These are phyloP conservation scores for Xylocampa areola DNA, from an alignment of 2,888 invertebrate genomes.

Conservation along the genomic window DNA sequence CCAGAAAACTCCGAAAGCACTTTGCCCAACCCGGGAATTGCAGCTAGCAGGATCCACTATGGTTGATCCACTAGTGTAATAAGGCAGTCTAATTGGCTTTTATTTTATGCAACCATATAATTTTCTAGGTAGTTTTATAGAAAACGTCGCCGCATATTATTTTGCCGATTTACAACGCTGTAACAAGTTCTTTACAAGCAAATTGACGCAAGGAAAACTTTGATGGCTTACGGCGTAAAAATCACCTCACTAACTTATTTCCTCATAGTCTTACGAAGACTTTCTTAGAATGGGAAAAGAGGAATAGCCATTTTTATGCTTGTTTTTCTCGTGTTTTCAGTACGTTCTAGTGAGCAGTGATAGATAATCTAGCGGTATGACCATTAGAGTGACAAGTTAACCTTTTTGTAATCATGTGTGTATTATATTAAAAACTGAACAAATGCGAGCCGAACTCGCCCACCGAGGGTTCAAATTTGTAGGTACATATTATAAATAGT, in stretches of 20 bases:
- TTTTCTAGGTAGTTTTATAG: constrained; percentile 29
- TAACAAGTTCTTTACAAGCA: constrained; percentile 35
- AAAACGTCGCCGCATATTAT: constrained; percentile 39
- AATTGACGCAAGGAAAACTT: constrained; percentile 41
- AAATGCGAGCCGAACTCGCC: too few species aligned
- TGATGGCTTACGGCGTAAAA: constrained; percentile 26
- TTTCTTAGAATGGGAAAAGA: constrained; percentile 2
- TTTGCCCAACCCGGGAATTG: too few species aligned
- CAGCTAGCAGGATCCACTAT: too few species aligned
- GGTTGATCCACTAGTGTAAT: too few species aligned
- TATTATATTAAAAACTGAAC: too few species aligned
- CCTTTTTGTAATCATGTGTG: too few species aligned
- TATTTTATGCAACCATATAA: constrained; percentile 15
- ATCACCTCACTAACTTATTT: constrained; percentile 4
- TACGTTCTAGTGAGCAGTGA: too few species aligned
- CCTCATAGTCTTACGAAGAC: not conserved
- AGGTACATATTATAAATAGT: too few species aligned
- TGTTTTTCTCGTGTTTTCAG: not conserved
- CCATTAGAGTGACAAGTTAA: too few species aligned
- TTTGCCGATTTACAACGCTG: constrained; percentile 41
- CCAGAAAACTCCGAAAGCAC: too few species aligned
- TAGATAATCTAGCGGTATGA: too few species aligned
- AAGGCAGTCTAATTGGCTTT: constrained; percentile 21
- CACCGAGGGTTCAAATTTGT: too few species aligned
- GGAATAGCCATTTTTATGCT: not conserved